phyloP scores from a whole-genome alignment of 2,113 vertebrate species.

The Hemibates koningsi region DNA sequence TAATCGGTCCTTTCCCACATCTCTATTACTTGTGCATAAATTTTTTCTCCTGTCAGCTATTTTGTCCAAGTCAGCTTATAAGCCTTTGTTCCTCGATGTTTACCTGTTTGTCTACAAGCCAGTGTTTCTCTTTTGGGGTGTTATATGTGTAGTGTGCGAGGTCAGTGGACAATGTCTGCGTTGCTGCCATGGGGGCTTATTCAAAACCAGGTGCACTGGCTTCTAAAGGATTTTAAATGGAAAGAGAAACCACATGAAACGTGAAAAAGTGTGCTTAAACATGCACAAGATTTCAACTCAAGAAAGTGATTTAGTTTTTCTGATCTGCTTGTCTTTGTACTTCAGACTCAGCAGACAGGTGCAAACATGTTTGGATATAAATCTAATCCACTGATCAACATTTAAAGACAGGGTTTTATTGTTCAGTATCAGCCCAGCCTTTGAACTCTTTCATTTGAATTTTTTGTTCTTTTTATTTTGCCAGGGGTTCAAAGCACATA shows the following conservation, averaged over 20 bases:
- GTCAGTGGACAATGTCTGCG: constrained; percentile 33
- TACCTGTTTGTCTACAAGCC: neutral
- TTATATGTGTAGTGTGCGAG: constrained; percentile 31
- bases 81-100: neutral
- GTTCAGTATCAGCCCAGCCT: neutral
- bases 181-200: constrained; percentile 48
- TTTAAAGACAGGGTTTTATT: constrained; percentile 35
- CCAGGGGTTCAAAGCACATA: constrained; percentile 16
- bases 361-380: constrained; percentile 48
- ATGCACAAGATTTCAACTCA: constrained; percentile 8
- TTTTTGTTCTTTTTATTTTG: neutral
- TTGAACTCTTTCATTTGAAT: constrained; percentile 38
- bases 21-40: neutral
- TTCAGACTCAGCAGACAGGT: constrained; percentile 41
- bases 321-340: constrained; percentile 33
- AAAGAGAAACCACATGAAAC: constrained; percentile 61
- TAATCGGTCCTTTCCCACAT: neutral
- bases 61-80: neutral
- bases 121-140: constrained; percentile 15
- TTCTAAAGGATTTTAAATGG: constrained; percentile 63
- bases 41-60: neutral
- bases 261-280: constrained; percentile 12
- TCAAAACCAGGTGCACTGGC: constrained; percentile 60
- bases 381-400: constrained; percentile 34
- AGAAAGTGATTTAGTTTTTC: constrained; percentile 40